Evolutionary conservation across 1,140 invertebrate species (phyloP).

Genomic region (Drosophila repleta): DNA sequence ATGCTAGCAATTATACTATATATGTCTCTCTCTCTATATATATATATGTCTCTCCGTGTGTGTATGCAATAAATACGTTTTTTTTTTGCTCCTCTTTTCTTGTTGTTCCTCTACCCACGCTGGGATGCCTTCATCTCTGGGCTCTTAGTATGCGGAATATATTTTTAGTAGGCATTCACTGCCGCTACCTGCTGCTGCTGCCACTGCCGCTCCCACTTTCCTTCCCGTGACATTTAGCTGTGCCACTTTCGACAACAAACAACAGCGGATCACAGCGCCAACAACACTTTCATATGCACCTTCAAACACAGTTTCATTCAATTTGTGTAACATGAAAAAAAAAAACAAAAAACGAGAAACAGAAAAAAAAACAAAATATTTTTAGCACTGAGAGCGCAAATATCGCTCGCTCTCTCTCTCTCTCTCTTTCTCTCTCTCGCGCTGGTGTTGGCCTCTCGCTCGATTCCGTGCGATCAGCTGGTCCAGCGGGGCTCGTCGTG

Average conservation of each 20-base stretch:
- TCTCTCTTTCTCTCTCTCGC: conserved; percentile 1
- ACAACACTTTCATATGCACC: conserved; percentile 13
- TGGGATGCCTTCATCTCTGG: conserved; percentile 46
- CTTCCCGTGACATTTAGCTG: conserved; percentile 44
- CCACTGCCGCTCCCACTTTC: conserved; percentile 35
- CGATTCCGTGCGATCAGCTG: conserved; percentile 62
- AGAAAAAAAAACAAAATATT: conserved; percentile 14
- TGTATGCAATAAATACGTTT: background rate
- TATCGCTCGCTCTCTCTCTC: background rate
- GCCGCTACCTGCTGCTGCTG: conserved; percentile 32
- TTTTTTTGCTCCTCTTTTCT: background rate
- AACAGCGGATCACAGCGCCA: background rate
- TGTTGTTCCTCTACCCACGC: conserved; percentile 55
- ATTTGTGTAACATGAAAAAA: conserved; percentile 1
- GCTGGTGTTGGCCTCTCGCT: conserved; percentile 29
- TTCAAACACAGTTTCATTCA: conserved; percentile 24
- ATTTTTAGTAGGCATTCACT: conserved; percentile 61
- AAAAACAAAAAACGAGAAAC: too few relatives aligned
- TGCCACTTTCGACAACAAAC: conserved; percentile 42
- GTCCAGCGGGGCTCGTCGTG: conserved; percentile 13
- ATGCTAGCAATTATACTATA: conserved; percentile 7
- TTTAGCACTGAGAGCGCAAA: conserved; percentile 17
- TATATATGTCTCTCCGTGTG: conserved; percentile 1
- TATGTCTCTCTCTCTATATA: too few relatives aligned
- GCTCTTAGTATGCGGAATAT: conserved; percentile 41